Evolutionary conservation across 1,140 invertebrate species (phyloP).

Genomic region (Brachionus rubens): DNA sequence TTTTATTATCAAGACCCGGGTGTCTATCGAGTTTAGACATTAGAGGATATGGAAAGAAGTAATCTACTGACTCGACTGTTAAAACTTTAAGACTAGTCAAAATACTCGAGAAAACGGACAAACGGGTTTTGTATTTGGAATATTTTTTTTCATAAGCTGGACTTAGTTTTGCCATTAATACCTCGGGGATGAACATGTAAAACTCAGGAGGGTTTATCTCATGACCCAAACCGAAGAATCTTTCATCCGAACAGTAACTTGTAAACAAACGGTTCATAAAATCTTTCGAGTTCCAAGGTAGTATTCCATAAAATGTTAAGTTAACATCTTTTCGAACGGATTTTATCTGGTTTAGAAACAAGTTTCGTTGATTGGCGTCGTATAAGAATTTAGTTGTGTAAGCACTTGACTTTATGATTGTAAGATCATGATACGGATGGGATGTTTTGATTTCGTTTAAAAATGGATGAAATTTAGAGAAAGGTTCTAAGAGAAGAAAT

Average conservation of each 20-base stretch:
- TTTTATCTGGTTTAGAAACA: neutral
- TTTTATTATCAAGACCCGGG: neutral
- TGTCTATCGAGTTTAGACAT: neutral
- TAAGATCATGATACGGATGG: neutral
- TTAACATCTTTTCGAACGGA: neutral
- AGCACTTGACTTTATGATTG: neutral
- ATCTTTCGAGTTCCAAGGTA: slow-evolving; percentile 38
- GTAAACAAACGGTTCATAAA: slow-evolving; percentile 23
- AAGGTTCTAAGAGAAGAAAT: slow-evolving; percentile 1
- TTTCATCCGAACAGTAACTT: neutral
- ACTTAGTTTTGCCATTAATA: slow-evolving; percentile 30
- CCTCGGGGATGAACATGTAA: neutral
- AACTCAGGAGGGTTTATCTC: neutral
- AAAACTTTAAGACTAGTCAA: neutral
- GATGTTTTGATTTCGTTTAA: neutral
- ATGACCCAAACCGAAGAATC: slow-evolving; percentile 14
- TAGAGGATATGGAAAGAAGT: slow-evolving; percentile 33
- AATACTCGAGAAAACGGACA: slow-evolving; percentile 16
- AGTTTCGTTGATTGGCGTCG: neutral
- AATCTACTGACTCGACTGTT: neutral
- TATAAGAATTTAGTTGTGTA: neutral
- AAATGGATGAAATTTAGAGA: neutral
- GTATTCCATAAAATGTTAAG: slow-evolving; percentile 2
- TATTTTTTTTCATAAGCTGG: neutral
- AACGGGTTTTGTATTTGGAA: neutral